Conservation (phyloP, 2,113 vertebrate genomes). For the Platycercus adscitus region DNA sequence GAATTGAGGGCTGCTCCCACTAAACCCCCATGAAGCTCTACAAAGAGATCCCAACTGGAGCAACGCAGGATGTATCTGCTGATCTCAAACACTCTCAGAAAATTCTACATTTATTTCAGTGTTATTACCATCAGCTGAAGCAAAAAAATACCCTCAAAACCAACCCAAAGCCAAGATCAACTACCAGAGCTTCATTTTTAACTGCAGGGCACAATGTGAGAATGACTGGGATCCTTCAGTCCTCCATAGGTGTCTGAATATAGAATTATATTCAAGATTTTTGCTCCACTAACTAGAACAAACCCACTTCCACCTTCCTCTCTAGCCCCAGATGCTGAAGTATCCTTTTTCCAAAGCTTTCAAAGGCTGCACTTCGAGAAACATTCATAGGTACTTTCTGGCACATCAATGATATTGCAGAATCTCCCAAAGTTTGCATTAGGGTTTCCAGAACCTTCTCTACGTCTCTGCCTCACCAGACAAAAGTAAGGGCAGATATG, state of each 20-base stretch:
- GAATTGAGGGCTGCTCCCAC: background rate
- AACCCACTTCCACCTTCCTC: background rate
- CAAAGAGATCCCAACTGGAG: background rate
- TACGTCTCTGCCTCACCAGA: background rate
- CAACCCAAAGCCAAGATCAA: background rate
- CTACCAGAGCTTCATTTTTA: background rate
- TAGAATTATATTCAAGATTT: background rate
- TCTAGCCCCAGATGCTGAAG: background rate
- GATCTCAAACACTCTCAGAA: background rate
- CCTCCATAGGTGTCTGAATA: background rate
- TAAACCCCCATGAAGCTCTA: background rate
- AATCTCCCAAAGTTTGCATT: background rate
- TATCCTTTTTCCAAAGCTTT: background rate
- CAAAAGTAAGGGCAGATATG: fast-evolving
- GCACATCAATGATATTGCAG: background rate
- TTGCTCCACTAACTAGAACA: background rate
- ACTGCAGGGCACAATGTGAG: background rate
- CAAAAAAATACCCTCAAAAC: background rate
- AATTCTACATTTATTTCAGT: background rate
- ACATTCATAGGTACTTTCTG: background rate
- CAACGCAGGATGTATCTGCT: background rate
- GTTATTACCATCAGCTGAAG: background rate
- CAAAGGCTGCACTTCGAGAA: background rate
- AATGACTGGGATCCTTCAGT: background rate
- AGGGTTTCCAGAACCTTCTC: background rate